Evolutionary conservation across 1,140 invertebrate species (phyloP).

Genomic region (Leguminivora glycinivorella): DNA sequence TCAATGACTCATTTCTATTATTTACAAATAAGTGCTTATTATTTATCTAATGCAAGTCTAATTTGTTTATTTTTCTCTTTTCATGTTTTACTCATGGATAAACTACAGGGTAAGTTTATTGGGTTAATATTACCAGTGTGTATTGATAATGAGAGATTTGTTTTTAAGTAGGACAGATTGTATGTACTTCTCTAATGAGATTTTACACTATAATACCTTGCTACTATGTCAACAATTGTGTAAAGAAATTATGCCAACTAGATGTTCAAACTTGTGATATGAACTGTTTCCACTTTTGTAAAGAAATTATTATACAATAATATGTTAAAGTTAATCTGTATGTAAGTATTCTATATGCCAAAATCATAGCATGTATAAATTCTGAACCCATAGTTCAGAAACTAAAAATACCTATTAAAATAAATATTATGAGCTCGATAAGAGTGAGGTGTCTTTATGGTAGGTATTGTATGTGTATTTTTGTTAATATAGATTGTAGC

Average conservation of each 20-base stretch:
- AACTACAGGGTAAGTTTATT: constrained; percentile 40
- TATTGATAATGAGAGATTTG: neutral
- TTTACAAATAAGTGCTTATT: constrained; percentile 53
- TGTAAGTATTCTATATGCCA: neutral
- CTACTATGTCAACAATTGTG: neutral
- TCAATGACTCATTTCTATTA: constrained; percentile 55
- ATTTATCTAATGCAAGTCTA: constrained; percentile 32
- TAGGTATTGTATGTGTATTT: too few species aligned
- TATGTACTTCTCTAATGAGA: constrained; percentile 11
- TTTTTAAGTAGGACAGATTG: constrained; percentile 10
- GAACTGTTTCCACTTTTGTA: neutral
- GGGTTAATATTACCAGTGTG: constrained; percentile 2
- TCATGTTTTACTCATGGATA: constrained; percentile 47
- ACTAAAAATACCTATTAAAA: too few species aligned
- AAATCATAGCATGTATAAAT: too few species aligned
- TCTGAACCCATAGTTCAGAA: too few species aligned
- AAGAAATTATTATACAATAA: neutral
- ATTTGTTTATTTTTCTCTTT: constrained; percentile 40
- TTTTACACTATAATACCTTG: constrained; percentile 1
- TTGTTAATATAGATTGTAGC: too few species aligned
- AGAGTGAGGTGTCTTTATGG: too few species aligned
- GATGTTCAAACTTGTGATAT: neutral
- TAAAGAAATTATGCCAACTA: constrained; percentile 8
- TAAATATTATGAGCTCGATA: too few species aligned
- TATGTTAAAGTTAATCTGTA: neutral